Conservation (phyloP, 2,888 invertebrate species). For the Embidobia sp. region DNA sequence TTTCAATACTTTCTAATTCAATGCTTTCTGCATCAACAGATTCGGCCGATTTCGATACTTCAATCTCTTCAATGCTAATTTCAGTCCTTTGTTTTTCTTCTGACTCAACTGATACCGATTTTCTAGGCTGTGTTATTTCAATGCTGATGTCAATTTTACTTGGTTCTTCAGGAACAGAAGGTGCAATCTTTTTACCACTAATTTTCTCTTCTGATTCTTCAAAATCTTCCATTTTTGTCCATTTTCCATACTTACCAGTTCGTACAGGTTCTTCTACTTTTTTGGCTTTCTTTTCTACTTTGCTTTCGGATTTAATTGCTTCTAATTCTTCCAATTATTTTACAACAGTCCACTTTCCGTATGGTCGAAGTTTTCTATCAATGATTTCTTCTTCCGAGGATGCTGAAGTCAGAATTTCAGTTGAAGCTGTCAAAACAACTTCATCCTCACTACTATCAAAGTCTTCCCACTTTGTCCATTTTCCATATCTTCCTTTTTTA, state of each 20-base stretch:
- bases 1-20: slow-evolving; percentile 58
- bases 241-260: slow-evolving; percentile 45
- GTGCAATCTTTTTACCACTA: not conserved
- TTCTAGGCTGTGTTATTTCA: no score
- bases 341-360: slow-evolving; percentile 56
- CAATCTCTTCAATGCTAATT: not conserved
- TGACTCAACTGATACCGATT: no score
- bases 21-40: slow-evolving; percentile 22
- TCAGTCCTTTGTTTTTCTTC: no score
- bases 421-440: not conserved
- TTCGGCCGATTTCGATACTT: slow-evolving; percentile 53
- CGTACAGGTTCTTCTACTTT: slow-evolving; percentile 19
- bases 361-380: slow-evolving; percentile 42
- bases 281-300: not conserved
- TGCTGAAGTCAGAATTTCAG: not conserved
- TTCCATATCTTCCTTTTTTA: slow-evolving; percentile 24
- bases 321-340: slow-evolving; percentile 48
- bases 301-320: slow-evolving; percentile 10
- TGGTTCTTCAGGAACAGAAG: not conserved
- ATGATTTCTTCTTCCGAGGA: slow-evolving; percentile 17
- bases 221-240: slow-evolving; percentile 46
- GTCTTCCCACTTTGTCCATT: slow-evolving; percentile 38
- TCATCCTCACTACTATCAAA: slow-evolving; percentile 14
- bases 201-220: slow-evolving; percentile 26
- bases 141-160: slow-evolving; percentile 2